Conservation (phyloP, 92 coral and sea anemone species). For the Phymanthus crucifer region DNA sequence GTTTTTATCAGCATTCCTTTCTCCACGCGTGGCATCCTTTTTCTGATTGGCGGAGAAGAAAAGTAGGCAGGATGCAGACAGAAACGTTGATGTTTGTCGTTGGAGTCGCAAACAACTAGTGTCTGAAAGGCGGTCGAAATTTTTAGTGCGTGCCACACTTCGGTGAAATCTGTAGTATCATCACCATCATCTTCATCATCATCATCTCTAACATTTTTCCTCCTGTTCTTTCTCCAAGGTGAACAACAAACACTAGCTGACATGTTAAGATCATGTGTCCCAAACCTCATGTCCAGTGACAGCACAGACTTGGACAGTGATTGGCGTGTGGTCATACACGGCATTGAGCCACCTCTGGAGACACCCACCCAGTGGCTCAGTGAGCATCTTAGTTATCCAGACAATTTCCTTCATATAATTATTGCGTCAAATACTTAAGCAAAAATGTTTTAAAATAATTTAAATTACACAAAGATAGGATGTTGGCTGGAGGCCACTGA, state of each 20-base stretch:
- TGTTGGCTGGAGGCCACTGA: too few species aligned
- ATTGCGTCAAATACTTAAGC: constrained; percentile 39
- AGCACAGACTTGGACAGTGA: constrained; percentile 66
- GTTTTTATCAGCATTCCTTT: too few species aligned
- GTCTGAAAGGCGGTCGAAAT: too few species aligned
- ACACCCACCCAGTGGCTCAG: constrained; percentile 98
- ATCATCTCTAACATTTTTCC: neutral
- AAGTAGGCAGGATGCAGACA: too few species aligned
- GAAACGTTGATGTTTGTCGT: too few species aligned
- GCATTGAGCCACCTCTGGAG: constrained; percentile 92
- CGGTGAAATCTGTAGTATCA: too few species aligned
- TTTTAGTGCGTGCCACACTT: too few species aligned
- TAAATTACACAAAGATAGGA: neutral
- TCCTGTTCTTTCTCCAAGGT: constrained; percentile 43
- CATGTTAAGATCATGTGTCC: constrained; percentile 72
- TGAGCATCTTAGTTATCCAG: constrained; percentile 97
- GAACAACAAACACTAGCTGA: constrained; percentile 76
- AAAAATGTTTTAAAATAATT: neutral
- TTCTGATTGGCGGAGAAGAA: too few species aligned
- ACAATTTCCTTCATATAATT: constrained; percentile 86
- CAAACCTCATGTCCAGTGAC: constrained; percentile 60
- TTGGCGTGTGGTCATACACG: constrained; percentile 85
- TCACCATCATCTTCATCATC: too few species aligned
- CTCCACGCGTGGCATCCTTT: too few species aligned
- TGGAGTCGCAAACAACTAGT: too few species aligned